Base-by-base conservation (phyloP, 2,797 vertebrate species). In the Todus mexicanus region DNA sequence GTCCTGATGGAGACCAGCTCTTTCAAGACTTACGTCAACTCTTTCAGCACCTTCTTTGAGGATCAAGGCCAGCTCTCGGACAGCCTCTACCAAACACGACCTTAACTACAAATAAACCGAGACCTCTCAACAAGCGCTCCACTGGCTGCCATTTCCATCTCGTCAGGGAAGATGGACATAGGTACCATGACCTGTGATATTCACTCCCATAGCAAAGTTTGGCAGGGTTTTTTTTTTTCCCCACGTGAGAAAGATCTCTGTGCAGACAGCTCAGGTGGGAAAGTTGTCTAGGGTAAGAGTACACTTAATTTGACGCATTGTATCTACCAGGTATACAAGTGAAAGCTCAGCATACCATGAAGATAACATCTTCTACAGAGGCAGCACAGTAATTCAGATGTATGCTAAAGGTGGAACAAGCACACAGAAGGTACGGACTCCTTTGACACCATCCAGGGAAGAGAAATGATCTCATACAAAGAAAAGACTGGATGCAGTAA, bases 171-270 rank as follows among this genome's bases (percentile, higher is more conserved):
- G 35, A 61, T 10, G 43, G n/a, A 54, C 20, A 20, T 2, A 70
- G 17, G 37, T 15, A 75, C 10, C n/a, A 31, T 0, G 0, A 66
- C 50, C 12, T 14, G 29, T 0, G 2, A 61, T 18, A 20, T 35
- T 48, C 59, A 40, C 6, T 4, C 13, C 63, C 50, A 33, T 3
- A 22, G 43, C 15, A 63, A 88, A 68, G 3, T 40, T 23, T 7
- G 8, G 22, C 29, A 31, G 20, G 1, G 12, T 23, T 47, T 16
- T 21, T 48, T 7, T 54, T 54, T 21, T n/a, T 42, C 40, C 40
- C 22, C 31, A 20, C 40, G 66, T 53, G 12, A 61, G 15, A 23
- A 27, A 60, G 48, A 56, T 3, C 43, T 51, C 47, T 51, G 27
- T 72, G 43, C 38, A 69, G 42, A 40, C 4, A 68, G 17, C 10